These are phyloP conservation scores for Norana najaformis DNA, from an alignment of 2,888 invertebrate genomes.

Conservation along the genomic window DNA sequence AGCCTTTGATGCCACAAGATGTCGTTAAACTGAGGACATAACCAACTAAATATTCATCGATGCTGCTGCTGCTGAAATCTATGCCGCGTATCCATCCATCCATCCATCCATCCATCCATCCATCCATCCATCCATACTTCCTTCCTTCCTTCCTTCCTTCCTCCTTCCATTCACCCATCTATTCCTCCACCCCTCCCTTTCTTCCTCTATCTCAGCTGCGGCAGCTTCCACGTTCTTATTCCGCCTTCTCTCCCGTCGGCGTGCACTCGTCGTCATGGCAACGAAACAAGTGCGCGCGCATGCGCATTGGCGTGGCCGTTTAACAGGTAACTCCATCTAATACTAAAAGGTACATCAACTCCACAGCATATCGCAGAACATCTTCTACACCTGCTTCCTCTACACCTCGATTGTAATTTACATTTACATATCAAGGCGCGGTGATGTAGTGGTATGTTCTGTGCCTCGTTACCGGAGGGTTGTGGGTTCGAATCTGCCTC, in stretches of 20 bases:
- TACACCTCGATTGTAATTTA: too few relatives aligned
- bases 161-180: too few relatives aligned
- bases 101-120: conserved; percentile 10
- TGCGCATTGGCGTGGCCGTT: background rate
- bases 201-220: background rate
- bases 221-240: background rate
- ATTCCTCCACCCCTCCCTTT: background rate
- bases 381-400: too few relatives aligned
- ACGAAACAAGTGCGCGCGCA: background rate
- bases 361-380: too few relatives aligned
- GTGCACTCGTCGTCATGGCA: background rate
- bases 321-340: background rate
- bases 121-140: background rate
- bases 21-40: too few relatives aligned
- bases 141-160: background rate
- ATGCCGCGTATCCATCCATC: background rate
- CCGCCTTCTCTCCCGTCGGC: background rate
- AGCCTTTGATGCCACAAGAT: too few relatives aligned
- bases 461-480: too few relatives aligned
- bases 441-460: too few relatives aligned
- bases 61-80: background rate
- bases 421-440: too few relatives aligned
- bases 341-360: too few relatives aligned
- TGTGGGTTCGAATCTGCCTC: too few relatives aligned
- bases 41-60: background rate